These are phyloP conservation scores for Acleris sparsana DNA, from an alignment of 2,888 invertebrate species.

Conservation along the genomic window DNA sequence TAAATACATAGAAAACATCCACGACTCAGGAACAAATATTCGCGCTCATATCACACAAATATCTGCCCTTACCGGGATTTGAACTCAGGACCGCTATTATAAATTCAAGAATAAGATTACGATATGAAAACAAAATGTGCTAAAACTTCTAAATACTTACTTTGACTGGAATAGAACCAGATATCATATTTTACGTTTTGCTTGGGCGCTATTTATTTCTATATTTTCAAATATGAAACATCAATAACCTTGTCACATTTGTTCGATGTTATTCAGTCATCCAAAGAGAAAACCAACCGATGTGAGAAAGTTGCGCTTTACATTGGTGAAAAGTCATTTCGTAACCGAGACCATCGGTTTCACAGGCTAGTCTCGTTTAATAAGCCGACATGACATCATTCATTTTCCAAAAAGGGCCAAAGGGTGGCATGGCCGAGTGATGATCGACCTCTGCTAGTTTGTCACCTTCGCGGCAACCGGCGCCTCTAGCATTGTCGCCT, in stretches of 20 bases:
- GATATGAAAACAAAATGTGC: no score
- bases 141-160: no score
- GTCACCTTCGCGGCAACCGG: slow-evolving; percentile 75
- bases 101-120: no score
- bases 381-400: slow-evolving; percentile 21
- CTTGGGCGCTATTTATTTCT: neutral
- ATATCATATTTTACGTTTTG: neutral
- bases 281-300: slow-evolving; percentile 16
- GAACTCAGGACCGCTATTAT: no score
- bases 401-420: slow-evolving; percentile 12
- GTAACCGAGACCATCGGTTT: slow-evolving; percentile 26
- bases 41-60: no score
- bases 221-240: no score
- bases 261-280: slow-evolving; percentile 13
- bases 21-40: no score
- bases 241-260: neutral
- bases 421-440: slow-evolving; percentile 50
- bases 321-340: slow-evolving; percentile 28
- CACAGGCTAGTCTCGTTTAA: slow-evolving; percentile 26
- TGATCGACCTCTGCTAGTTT: slow-evolving; percentile 71
- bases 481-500: slow-evolving; percentile 76
- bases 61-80: no score
- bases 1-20: no score
- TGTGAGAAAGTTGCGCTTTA: slow-evolving; percentile 34
- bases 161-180: no score